Conservation (phyloP, 1,140 invertebrate genomes). For the Nasonia giraulti region DNA sequence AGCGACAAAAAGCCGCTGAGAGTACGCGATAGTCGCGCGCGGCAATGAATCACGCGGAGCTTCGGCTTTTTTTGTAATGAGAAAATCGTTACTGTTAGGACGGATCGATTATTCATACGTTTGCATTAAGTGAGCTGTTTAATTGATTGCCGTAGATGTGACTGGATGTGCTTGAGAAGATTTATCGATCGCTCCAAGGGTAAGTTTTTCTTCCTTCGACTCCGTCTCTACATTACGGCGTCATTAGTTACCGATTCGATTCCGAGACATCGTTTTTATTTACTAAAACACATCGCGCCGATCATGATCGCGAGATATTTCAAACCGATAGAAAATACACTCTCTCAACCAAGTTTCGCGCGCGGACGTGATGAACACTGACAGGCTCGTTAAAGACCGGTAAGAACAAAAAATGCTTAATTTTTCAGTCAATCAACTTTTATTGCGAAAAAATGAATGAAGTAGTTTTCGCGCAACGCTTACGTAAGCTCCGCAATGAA, state of each 20-base stretch:
- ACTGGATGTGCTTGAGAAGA: background rate
- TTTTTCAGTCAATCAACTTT: slow-evolving; percentile 7
- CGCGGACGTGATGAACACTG: background rate
- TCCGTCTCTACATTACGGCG: too few species aligned
- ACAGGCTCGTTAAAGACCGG: background rate
- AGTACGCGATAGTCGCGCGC: background rate
- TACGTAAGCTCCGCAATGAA: background rate
- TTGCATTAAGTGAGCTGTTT: background rate
- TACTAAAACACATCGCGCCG: too few species aligned
- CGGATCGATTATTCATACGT: background rate
- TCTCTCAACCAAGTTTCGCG: background rate
- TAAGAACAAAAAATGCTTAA: background rate
- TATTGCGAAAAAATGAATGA: slow-evolving; percentile 32
- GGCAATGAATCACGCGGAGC: too few species aligned
- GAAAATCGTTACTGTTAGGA: too few species aligned
- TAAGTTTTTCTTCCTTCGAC: too few species aligned
- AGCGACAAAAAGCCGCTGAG: background rate
- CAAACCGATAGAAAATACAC: background rate
- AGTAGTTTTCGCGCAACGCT: background rate
- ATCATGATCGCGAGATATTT: too few species aligned
- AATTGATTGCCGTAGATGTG: background rate
- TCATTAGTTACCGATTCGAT: too few species aligned
- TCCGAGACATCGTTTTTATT: too few species aligned
- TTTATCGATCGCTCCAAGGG: background rate
- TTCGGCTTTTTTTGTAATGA: too few species aligned